Conservation (phyloP, 2,888 invertebrate species). For the Callosobruchus maculatus region DNA sequence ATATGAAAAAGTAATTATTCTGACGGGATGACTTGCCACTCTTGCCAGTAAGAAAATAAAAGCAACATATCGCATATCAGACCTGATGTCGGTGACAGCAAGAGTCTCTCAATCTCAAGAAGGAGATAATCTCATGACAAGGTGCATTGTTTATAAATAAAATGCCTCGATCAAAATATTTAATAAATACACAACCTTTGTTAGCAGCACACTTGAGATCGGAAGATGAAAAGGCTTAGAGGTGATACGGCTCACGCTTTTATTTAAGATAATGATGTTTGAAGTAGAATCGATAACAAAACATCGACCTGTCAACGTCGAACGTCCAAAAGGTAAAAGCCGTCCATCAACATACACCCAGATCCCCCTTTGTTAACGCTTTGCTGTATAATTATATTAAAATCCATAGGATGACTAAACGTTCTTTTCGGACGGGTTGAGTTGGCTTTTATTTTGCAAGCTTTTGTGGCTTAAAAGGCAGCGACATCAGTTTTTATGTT, state of each 20-base stretch:
- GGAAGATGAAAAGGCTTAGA: constrained; percentile 19
- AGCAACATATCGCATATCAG: neutral
- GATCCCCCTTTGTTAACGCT: constrained; percentile 19
- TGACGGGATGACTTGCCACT: neutral
- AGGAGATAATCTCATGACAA: constrained; percentile 14
- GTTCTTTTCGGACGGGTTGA: neutral
- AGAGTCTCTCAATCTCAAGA: neutral
- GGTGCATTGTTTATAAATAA: constrained; percentile 15
- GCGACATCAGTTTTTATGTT: neutral
- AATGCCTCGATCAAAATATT: constrained; percentile 24
- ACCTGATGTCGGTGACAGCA: neutral
- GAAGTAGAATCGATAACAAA: constrained; percentile 34
- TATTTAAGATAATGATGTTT: constrained; percentile 35
- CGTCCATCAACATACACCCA: constrained; percentile 25
- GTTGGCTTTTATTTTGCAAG: neutral
- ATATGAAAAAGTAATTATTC: neutral
- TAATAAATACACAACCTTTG: constrained; percentile 32
- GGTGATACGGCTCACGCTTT: constrained; percentile 23
- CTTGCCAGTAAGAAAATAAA: neutral
- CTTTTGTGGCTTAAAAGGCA: neutral
- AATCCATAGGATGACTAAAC: constrained; percentile 7
- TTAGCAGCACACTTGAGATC: constrained; percentile 26
- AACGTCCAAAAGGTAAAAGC: constrained; percentile 31
- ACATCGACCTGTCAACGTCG: constrained; percentile 36
- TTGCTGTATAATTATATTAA: constrained; percentile 12